Evolutionary conservation across 2,888 invertebrate species (phyloP), one percentile per base, ranked within the genome.

Genomic region (Tenthredo livida): DNA sequence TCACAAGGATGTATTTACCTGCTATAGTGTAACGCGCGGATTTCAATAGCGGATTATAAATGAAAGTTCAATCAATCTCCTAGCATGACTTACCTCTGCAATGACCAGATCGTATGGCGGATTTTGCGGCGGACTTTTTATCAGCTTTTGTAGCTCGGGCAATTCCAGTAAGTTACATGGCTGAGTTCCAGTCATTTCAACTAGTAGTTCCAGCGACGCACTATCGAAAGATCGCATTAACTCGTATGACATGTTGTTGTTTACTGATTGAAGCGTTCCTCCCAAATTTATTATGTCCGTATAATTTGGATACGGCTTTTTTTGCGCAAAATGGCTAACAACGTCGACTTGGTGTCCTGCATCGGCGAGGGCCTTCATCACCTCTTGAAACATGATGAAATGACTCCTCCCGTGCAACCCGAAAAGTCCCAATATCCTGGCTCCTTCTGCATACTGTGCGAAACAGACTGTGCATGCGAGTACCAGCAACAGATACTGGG

Each of bases 381-480:
- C 84, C 0, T 93, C 89, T 58, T 92, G 93, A 61, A 91, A 92
- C 92, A 94, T 94, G 85, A 93, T 91, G 83, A 92, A 94, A 85
- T 95, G 95, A 80, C 95, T 95, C 84, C 92, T 94, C 0, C 94
- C 94, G 7, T 94, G 93, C 85, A 94, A 90, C 0, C 94, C 93
- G 84, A 94, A 94, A 0, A 94, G 50, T 0, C 93, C 94, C 10
- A 95, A 90, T 86, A 95, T 94, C 84, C 92, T 92, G 33, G 77
- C 80, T 29, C 50, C 50, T 29, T 54, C 33, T 9, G 29, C 54
- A 50, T 50, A 1, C 5, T 50, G 50, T 10, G 9, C 9, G 5
- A 29, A 29, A 54, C 17, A 77, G 0, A 77, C 9, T 4, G 17
- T n/a, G n/a, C 77, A 77, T n/a, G 29, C 50, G 7, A 77, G n/a